phyloP scores from a whole-genome alignment of 2,113 vertebrate species.

The Campylomormyrus tamandua region DNA sequence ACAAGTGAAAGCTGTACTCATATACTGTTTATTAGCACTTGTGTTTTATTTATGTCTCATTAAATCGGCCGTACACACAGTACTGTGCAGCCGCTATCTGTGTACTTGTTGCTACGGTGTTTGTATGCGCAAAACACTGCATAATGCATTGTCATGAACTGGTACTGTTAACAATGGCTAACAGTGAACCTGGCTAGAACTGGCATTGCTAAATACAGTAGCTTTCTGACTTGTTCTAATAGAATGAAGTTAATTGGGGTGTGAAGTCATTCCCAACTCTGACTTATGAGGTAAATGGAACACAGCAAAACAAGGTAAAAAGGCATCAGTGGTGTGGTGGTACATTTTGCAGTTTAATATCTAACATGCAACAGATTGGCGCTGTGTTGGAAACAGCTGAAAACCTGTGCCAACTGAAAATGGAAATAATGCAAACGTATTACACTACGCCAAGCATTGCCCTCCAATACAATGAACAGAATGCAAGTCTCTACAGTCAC shows the following conservation, averaged over 20 bases:
- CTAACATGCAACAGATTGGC: background rate
- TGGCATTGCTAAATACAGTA: background rate
- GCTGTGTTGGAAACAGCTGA: background rate
- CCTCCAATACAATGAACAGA: background rate
- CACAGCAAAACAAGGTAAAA: background rate
- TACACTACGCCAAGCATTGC: background rate
- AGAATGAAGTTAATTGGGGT: background rate
- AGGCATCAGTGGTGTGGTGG: background rate
- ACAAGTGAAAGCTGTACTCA: background rate
- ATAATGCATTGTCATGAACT: background rate
- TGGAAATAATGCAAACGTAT: background rate
- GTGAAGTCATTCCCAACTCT: background rate
- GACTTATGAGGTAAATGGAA: background rate
- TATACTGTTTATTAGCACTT: background rate
- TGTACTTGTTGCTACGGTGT: background rate
- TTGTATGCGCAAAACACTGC: background rate
- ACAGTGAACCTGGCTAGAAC: background rate
- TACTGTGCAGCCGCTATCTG: background rate
- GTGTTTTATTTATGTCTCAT: background rate
- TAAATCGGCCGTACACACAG: background rate
- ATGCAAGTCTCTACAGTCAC: background rate
- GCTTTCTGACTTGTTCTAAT: background rate
- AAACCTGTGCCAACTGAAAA: background rate
- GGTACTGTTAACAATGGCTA: background rate
- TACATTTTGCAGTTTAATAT: background rate